Evolutionary conservation across 2,113 vertebrate species (phyloP).

Genomic region (Myodes glareolus): DNA sequence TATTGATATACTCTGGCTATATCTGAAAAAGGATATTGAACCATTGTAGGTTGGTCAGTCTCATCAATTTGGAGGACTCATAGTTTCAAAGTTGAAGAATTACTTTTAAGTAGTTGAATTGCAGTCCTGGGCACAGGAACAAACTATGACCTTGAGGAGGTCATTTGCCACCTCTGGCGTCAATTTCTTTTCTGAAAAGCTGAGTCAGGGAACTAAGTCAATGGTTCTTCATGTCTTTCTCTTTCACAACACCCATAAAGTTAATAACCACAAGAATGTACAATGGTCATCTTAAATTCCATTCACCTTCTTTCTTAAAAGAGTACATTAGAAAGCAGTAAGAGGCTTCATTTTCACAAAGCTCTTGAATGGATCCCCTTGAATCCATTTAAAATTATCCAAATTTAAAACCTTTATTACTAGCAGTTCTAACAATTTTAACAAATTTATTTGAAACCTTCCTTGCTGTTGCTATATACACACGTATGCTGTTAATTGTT

Average conservation of each 20-base stretch:
- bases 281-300: neutral
- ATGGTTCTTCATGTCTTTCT: neutral
- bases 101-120: neutral
- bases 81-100: slow-evolving; percentile 18
- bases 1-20: slow-evolving; percentile 33
- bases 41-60: slow-evolving; percentile 3
- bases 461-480: neutral
- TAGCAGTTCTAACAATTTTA: slow-evolving; percentile 12
- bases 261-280: slow-evolving; percentile 41
- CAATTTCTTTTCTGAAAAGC: slow-evolving; percentile 47
- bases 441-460: slow-evolving; percentile 37
- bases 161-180: slow-evolving; percentile 2
- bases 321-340: neutral
- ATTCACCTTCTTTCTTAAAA: slow-evolving; percentile 16
- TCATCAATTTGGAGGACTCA: slow-evolving; percentile 46
- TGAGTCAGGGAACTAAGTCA: slow-evolving; percentile 51
- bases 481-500: slow-evolving; percentile 11
- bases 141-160: slow-evolving; percentile 24
- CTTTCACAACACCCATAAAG: neutral
- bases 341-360: slow-evolving; percentile 53
- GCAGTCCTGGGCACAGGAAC: neutral
- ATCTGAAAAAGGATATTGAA: slow-evolving; percentile 21
- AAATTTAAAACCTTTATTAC: slow-evolving; percentile 19
- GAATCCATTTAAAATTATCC: too few relatives aligned
- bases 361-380: slow-evolving; percentile 20